These are phyloP conservation scores for Tylochromis polylepis DNA, from an alignment of 2,113 vertebrate species.

Conservation along the genomic window DNA sequence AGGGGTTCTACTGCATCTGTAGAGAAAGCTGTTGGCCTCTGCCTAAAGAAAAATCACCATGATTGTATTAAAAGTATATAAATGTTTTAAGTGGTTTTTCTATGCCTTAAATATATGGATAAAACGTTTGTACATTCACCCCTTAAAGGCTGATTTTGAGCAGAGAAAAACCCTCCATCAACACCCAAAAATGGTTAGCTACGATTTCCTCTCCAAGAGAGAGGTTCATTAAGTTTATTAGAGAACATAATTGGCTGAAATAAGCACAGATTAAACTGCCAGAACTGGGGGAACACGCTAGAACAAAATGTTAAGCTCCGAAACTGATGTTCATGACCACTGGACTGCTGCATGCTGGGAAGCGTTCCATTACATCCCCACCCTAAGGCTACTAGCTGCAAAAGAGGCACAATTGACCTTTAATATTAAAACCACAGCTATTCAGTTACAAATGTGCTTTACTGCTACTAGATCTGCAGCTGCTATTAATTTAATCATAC, in stretches of 20 bases:
- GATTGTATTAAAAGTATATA: background rate
- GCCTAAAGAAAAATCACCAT: background rate
- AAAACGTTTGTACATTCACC: background rate
- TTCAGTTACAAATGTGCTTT: background rate
- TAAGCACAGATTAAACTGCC: background rate
- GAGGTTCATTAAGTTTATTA: background rate
- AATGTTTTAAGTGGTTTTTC: background rate
- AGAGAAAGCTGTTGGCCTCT: background rate
- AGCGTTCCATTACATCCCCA: background rate
- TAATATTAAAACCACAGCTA: background rate
- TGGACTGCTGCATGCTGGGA: background rate
- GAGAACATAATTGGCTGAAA: background rate
- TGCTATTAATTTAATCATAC: background rate
- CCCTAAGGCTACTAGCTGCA: background rate
- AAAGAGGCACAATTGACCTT: background rate
- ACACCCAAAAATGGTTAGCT: background rate
- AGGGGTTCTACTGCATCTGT: background rate
- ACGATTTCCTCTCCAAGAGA: background rate
- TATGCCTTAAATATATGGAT: background rate
- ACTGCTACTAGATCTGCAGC: background rate
- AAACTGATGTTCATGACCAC: background rate
- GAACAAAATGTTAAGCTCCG: background rate
- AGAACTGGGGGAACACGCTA: background rate
- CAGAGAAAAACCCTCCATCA: background rate
- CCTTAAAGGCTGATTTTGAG: background rate